A percentile compares a stretch with the other conserved stretches of the same genome.
phyloP scores from a whole-genome alignment of 2,888 invertebrate species.

The Drosophila paramelanica region DNA sequence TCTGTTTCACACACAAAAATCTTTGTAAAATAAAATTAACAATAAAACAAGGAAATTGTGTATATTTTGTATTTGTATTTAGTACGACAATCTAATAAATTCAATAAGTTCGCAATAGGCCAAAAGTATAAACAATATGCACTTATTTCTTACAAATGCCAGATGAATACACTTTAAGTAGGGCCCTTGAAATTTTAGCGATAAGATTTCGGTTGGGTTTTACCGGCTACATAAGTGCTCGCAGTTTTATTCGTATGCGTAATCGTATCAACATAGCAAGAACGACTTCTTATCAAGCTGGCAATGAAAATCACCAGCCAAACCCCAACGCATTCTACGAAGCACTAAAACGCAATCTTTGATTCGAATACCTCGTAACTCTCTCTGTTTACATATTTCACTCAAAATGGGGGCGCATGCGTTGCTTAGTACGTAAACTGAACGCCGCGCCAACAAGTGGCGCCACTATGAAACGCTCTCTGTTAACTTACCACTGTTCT shows the following conservation, averaged over 20 bases:
- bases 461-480: conserved; percentile 54
- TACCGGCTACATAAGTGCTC: conserved; percentile 7
- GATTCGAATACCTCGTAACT: conserved; percentile 2
- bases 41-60: too few species aligned
- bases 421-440: conserved; percentile 33
- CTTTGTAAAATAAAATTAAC: too few species aligned
- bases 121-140: neutral
- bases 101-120: neutral
- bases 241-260: conserved; percentile 13
- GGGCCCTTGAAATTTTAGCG: conserved; percentile 3
- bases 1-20: too few species aligned
- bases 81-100: neutral
- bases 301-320: conserved; percentile 52
- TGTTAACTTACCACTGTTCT: neutral
- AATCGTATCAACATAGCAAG: conserved; percentile 24
- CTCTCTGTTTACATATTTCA: conserved; percentile 59
- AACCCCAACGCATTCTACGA: conserved; percentile 46
- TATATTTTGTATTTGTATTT: neutral
- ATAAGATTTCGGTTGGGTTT: conserved; percentile 26
- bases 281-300: conserved; percentile 39
- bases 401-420: conserved; percentile 65
- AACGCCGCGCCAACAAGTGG: conserved; percentile 59
- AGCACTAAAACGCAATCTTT: conserved; percentile 50
- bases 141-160: conserved; percentile 10
- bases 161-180: conserved; percentile 13